Evolutionary conservation across 2,113 vertebrate species (phyloP), one percentile per base, ranked within the genome.

Genomic region (Chamaea fasciata): DNA sequence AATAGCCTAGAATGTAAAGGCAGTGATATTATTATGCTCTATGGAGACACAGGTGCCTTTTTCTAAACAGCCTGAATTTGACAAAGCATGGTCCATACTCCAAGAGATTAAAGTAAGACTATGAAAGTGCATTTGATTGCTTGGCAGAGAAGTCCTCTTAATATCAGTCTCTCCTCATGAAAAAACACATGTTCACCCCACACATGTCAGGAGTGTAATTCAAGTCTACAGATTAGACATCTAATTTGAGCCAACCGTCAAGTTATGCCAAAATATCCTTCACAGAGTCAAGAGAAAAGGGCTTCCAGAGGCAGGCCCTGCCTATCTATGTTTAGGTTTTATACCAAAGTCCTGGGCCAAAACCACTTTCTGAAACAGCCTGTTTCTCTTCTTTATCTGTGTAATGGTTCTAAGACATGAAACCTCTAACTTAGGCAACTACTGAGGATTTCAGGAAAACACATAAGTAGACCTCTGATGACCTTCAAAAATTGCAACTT

Each of bases 381-480:
- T 59, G 12, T 44, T 84, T 70, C 13, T 84, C 28, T 37, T 83
- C 49, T 77, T 91, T 27, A 53, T 27, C 13, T 57, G 11, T 44
- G 19, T 22, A 62, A 53, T 0, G 0, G 15, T 67, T 78, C 31
- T 27, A 33, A 71, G 47, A 68, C 6, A 71, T 35, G 55, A 71
- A 70, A n/a, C 2, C 3, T 11, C 7, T 62, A 39, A 35, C 0
- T 56, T 47, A 2, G 0, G 2, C 75, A 55, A 13, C 21, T 64
- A 8, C 4, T 47, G 42, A 22, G 2, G 7, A 83, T 68, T 88
- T 88, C 57, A 76, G 35, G 42, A 71, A 71, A 82, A 50, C 2
- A 17, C 3, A 64, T 33, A 30, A 59, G 30, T 17, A 59, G 23
- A 71, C 9, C 6, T 59, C 18, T 28, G 5, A 79, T 1, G 3